These are phyloP conservation scores for Sarcoramphus papa DNA, from an alignment of 2,797 vertebrate genomes.

Conservation along the genomic window DNA sequence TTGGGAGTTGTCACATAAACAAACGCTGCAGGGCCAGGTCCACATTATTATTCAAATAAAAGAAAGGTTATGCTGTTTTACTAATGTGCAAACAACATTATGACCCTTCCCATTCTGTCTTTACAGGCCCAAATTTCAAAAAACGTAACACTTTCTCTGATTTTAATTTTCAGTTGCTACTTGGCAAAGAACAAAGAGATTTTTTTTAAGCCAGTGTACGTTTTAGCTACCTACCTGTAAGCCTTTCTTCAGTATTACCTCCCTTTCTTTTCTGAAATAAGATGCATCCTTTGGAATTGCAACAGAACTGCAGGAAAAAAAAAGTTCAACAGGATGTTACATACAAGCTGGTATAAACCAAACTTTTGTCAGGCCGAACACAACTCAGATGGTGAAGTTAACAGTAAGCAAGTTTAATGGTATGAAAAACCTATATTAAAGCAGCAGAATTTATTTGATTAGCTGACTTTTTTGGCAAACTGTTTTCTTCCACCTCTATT, in stretches of 20 bases:
- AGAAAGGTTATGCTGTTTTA: background rate
- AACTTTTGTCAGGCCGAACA: background rate
- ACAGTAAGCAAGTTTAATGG: background rate
- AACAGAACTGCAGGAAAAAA: slow-evolving; percentile 68
- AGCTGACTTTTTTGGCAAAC: background rate
- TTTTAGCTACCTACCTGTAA: slow-evolving; percentile 72
- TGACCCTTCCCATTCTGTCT: background rate
- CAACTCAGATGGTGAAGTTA: background rate
- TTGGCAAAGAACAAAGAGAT: background rate
- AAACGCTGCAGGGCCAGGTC: background rate
- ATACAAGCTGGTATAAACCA: background rate
- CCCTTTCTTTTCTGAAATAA: slow-evolving; percentile 77
- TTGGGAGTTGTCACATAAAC: background rate
- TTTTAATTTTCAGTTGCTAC: background rate
- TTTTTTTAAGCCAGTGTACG: background rate
- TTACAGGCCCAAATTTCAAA: background rate
- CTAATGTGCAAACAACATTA: background rate
- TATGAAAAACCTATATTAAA: background rate
- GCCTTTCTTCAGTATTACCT: slow-evolving; percentile 69
- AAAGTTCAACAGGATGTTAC: background rate
- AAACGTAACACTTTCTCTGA: background rate
- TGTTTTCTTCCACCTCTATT: background rate
- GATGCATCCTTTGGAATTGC: slow-evolving; percentile 73
- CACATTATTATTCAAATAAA: background rate
- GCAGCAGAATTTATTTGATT: background rate